Base-by-base conservation (phyloP, 2,113 vertebrate species). In the Oncorhynchus mykiss region DNA sequence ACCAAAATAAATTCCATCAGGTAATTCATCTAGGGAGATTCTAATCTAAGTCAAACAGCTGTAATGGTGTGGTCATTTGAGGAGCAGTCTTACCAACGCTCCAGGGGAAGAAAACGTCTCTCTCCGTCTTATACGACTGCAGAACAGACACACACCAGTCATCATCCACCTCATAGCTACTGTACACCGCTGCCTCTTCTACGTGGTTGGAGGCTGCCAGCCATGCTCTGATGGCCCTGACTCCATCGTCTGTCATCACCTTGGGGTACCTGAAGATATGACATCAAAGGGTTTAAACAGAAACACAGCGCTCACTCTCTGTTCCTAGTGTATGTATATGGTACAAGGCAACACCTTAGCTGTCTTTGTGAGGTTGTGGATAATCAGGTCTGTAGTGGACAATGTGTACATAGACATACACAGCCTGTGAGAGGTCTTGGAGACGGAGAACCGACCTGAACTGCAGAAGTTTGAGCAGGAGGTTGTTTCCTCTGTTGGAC, bases 131-230 rank as follows among this genome's bases (percentile, higher is more conserved):
- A 82, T 96, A 97, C 1, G 96, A 96, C 86, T 92, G 93, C 78
- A 97, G 92, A 27, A 97, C 95, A 0, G 95, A 96, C 79, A 92
- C 75, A 25, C 96, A 97, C 96, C 96, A 97, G 82, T 96, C 95
- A 4, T 97, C 95, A 3, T 97, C 96, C 76, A 96, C 95, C 82
- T 95, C 94, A 39, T 94, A 96, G 27, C 85, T 82, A 7, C 93
- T 95, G 73, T 95, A 95, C 75, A 97, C 83, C 0, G 94, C 92
- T 0, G 93, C 96, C 93, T 95, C 95, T 62, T 95, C 94, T 79
- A 95, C 24, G 9, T 82, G 90, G 51, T 86, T 94, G 34, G 92
- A 84, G 24, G 95, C 93, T 75, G 93, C 88, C 22, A 97, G 90
- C 96, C 96, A 97, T 31, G 93, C 89, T 75, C 87, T 91, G 51